Evolutionary conservation across 2,113 vertebrate species (phyloP).

Genomic region (Nothobranchius kuhntae): DNA sequence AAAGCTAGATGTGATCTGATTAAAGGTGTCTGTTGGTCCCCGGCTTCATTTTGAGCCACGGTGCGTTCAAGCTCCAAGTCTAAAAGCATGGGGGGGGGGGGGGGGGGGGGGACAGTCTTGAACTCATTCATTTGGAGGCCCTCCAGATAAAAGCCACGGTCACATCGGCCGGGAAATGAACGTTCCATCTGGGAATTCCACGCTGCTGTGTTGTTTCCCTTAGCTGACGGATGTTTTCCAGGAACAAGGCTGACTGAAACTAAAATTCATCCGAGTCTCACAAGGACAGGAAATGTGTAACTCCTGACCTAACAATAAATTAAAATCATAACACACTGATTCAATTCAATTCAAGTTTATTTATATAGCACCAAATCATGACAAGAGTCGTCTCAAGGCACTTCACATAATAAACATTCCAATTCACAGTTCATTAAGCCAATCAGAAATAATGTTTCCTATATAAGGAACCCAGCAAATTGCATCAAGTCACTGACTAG

Average conservation of each 20-base stretch:
- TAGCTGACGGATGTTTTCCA: slow-evolving; percentile 30
- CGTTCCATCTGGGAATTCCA: slow-evolving; percentile 53
- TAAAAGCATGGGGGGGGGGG: background rate
- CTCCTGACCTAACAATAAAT: no score
- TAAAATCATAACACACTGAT: no score
- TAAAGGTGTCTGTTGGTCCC: background rate
- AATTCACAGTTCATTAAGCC: no score
- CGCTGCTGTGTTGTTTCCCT: slow-evolving; percentile 31
- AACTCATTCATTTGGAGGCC: slow-evolving; percentile 40
- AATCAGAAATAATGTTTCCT: no score
- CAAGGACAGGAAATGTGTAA: slow-evolving; percentile 27
- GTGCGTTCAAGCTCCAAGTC: background rate
- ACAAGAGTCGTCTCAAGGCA: no score
- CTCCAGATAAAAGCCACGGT: slow-evolving; percentile 35
- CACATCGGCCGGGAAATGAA: slow-evolving; percentile 38
- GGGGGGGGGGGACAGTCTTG: background rate
- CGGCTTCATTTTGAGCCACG: background rate
- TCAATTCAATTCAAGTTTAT: no score
- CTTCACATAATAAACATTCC: no score
- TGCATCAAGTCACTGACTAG: no score
- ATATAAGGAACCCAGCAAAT: no score
- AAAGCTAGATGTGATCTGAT: background rate
- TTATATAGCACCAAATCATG: no score
- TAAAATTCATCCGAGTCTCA: background rate
- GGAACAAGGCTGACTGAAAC: slow-evolving; percentile 12